Base-by-base conservation (phyloP, 2,113 vertebrate genomes). In the Tapirus terrestris region DNA sequence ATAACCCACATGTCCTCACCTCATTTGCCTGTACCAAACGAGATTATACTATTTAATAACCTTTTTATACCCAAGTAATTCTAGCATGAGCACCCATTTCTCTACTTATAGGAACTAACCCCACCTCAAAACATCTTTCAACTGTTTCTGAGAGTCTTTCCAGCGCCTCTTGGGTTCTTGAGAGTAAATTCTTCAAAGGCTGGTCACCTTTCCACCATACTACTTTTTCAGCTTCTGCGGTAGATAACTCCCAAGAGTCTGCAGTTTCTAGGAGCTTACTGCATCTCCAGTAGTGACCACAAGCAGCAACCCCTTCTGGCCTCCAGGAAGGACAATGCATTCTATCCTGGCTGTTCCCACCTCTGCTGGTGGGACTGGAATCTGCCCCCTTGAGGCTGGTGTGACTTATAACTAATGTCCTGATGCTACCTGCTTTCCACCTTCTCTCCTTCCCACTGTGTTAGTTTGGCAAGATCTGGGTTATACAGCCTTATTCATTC, bases 11-110 rank as follows among this genome's bases (percentile, higher is more conserved):
- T 83, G 61, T 45, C 72, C 51, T 60, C 43, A 85, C 48, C 68
- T 94, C 56, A 90, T 92, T 96, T 94, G 45, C 58, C 56, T 86
- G 3, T 77, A 68, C 13, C 45, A 76, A 89, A 93, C 76, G 31
- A 83, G 48, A 77, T 91, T 84, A 79, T 65, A 80, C 53, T 86
- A 60, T 65, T 96, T 82, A 86, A 53, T 82, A 94, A 87, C 2
- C 3, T 93, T 94, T 96, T 84, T 84, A 31, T 56, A 76, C n/a
- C 13, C 80, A 81, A 76, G 11, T 86, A 91, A 63, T 81, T 95
- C 45, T 75, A 96, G 21, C 58, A 89, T 36, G 31, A 95, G 14
- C 39, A 82, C 31, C 23, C 7, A 27, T 45, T 94, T 94, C n/a
- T 36, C 29, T 77, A 25, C 13, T 83, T 94, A 14, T 12, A 95